Evolutionary conservation across 64 coral and sea anemone genomes (phyloP).

Genomic region (Astreopora myriophthalma): DNA sequence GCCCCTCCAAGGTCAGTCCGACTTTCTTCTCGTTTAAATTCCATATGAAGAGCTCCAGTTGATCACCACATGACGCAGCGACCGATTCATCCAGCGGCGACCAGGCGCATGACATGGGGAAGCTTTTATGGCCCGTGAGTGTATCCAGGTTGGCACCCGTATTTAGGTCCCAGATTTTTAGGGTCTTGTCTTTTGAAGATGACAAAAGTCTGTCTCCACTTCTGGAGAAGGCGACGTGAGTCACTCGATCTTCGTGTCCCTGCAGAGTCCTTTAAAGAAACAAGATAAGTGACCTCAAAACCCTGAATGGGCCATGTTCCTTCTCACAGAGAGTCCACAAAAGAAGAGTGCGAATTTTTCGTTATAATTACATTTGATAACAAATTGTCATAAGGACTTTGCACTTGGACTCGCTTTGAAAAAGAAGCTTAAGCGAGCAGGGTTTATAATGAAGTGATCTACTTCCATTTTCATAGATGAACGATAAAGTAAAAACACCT

Average conservation of each 20-base stretch:
- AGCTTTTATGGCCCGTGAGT: constrained; percentile 23
- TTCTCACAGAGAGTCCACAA: too few species aligned
- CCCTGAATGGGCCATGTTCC: too few species aligned
- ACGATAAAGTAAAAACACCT: too few species aligned
- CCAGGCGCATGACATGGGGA: constrained; percentile 57
- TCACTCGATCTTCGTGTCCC: constrained; percentile 59
- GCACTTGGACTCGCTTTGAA: too few species aligned
- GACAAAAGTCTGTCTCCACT: constrained; percentile 32
- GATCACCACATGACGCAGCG: constrained; percentile 45
- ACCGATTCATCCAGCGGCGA: constrained; percentile 40
- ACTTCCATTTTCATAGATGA: too few species aligned
- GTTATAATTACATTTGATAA: too few species aligned
- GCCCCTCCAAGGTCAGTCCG: background rate
- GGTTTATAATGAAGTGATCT: too few species aligned
- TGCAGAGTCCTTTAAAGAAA: background rate
- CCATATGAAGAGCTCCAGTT: constrained; percentile 62
- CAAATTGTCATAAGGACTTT: too few species aligned
- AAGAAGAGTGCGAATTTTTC: too few species aligned
- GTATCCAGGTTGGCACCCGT: background rate
- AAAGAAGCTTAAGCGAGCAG: too few species aligned
- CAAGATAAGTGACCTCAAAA: background rate
- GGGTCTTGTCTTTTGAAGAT: constrained; percentile 38
- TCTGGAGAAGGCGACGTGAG: constrained; percentile 43
- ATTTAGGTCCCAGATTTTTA: constrained; percentile 42
- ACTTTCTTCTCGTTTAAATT: background rate